These are phyloP conservation scores for Cerceris ruficornis DNA, from an alignment of 2,888 invertebrate species.

Conservation along the genomic window DNA sequence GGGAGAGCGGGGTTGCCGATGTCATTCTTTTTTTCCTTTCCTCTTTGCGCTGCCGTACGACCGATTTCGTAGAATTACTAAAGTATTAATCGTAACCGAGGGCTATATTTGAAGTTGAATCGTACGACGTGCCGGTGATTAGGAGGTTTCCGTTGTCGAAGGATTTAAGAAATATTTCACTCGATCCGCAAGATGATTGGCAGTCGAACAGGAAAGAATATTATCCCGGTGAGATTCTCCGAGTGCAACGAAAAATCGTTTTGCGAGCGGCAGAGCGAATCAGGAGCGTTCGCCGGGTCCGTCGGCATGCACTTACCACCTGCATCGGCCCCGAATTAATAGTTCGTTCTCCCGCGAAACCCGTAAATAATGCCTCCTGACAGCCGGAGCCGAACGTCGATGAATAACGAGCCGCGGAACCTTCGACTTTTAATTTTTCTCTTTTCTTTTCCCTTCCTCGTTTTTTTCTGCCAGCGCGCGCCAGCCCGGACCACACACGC, in stretches of 20 bases:
- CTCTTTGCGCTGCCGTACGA: background rate
- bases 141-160: no score
- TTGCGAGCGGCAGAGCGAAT: constrained; percentile 17
- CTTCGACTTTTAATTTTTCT: constrained; percentile 69
- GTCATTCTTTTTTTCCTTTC: constrained; percentile 9
- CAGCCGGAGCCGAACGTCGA: constrained; percentile 72
- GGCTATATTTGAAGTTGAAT: no score
- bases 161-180: no score
- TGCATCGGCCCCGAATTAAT: constrained; percentile 70
- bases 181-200: no score
- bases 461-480: constrained; percentile 37
- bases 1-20: constrained; percentile 10
- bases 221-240: background rate
- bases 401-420: constrained; percentile 73
- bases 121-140: no score
- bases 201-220: background rate
- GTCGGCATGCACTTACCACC: constrained; percentile 63
- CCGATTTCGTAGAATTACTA: no score
- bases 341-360: constrained; percentile 71
- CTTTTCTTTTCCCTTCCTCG: constrained; percentile 35
- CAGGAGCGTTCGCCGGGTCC: constrained; percentile 11
- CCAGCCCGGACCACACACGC: constrained; percentile 58
- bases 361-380: constrained; percentile 73
- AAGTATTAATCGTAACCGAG: background rate
- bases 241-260: constrained; percentile 13